Conservation (phyloP, 2,797 vertebrate genomes). For the Sebastes melanostomus region DNA sequence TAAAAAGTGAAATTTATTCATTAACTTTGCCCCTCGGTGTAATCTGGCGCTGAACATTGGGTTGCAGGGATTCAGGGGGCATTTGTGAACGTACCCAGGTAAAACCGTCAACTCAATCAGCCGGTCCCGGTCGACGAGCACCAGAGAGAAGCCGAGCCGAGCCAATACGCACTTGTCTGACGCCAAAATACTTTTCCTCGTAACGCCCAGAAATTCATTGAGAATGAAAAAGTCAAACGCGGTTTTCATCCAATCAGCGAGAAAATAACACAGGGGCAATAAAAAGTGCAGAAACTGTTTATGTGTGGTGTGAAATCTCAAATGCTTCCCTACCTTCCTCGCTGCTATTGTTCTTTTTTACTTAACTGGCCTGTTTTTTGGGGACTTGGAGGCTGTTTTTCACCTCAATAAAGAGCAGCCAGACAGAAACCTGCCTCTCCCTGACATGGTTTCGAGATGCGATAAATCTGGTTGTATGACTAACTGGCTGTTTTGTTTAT, state of each 20-base stretch:
- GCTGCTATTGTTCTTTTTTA: constrained; percentile 62
- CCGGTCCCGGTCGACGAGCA: constrained; percentile 7
- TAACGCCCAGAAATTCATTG: constrained; percentile 36
- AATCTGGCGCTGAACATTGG: not conserved
- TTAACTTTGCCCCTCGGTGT: not conserved
- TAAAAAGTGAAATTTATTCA: constrained; percentile 18
- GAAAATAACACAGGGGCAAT: constrained; percentile 51
- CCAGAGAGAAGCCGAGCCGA: constrained; percentile 26
- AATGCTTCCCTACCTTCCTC: constrained; percentile 25
- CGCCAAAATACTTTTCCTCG: constrained; percentile 38
- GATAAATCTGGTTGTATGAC: constrained; percentile 76
- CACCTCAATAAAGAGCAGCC: constrained; percentile 65
- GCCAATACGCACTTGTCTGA: constrained; percentile 36
- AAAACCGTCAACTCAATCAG: constrained; percentile 66
- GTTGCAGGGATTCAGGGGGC: not conserved
- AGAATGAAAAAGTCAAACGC: constrained; percentile 56
- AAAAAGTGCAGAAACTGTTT: constrained; percentile 35
- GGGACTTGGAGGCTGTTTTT: constrained; percentile 27
- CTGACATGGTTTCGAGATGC: constrained; percentile 57
- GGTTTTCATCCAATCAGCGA: constrained; percentile 49
- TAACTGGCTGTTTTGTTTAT: constrained; percentile 74
- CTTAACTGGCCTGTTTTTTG: constrained; percentile 53
- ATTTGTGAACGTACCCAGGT: constrained; percentile 17
- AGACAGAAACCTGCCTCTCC: constrained; percentile 65
- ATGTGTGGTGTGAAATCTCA: constrained; percentile 45